These are phyloP conservation scores for Aegotheles bennettii DNA, from an alignment of 2,113 vertebrate genomes.

Conservation along the genomic window DNA sequence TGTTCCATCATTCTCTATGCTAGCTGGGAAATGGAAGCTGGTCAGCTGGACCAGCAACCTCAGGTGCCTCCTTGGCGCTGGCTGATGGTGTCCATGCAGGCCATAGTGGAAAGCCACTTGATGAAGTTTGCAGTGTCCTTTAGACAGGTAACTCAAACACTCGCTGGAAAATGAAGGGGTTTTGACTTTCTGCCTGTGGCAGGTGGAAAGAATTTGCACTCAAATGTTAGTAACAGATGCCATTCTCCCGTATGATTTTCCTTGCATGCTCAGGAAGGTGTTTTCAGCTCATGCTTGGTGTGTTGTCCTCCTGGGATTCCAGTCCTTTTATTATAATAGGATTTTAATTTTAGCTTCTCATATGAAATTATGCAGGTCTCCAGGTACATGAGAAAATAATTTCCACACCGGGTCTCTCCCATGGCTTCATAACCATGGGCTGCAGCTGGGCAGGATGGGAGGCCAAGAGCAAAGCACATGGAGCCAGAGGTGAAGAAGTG, in stretches of 20 bases:
- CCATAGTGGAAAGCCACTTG: background rate
- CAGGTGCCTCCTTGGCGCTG: background rate
- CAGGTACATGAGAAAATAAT: background rate
- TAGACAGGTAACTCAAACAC: background rate
- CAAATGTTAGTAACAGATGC: background rate
- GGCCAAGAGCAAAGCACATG: background rate
- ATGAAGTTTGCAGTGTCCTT: background rate
- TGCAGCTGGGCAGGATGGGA: background rate
- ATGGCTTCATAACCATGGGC: background rate
- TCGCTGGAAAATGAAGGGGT: background rate
- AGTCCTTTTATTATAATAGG: conserved; percentile 16
- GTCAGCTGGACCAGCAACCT: background rate
- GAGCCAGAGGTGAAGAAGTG: background rate
- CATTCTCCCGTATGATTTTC: background rate
- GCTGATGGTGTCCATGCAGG: background rate
- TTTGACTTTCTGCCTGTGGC: background rate
- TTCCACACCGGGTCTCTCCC: background rate
- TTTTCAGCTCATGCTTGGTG: background rate
- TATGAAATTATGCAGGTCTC: background rate
- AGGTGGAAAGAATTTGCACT: conserved; percentile 23
- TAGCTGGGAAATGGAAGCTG: background rate
- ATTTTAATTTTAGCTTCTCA: conserved; percentile 37
- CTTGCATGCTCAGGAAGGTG: background rate
- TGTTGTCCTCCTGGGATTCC: background rate
- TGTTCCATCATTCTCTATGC: background rate